Percentiles rank a stretch among this genome's conserved stretches.
Evolutionary conservation across 2,113 vertebrate species (phyloP).

Genomic region (Gorsachius goisagi): DNA sequence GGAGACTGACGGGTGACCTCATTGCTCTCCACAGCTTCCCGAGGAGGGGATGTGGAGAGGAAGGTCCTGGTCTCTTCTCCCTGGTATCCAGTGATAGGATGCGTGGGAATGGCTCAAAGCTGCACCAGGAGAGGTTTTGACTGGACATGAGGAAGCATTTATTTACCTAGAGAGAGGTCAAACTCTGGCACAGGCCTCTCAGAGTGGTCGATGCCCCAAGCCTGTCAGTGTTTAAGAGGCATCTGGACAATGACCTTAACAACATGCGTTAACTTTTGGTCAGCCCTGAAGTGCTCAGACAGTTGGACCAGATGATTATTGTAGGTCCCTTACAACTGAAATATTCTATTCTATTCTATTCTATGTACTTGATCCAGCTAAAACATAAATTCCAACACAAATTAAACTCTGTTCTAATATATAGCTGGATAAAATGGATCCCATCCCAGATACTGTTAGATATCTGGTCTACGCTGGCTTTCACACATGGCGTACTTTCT

Average conservation of each 20-base stretch:
- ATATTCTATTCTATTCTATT: background rate
- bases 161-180: background rate
- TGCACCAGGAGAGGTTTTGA: background rate
- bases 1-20: background rate
- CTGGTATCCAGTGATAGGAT: background rate
- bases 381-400: background rate
- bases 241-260: background rate
- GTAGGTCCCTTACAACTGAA: background rate
- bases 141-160: background rate
- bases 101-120: background rate
- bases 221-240: background rate
- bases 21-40: background rate
- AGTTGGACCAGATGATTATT: background rate
- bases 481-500: fast-evolving
- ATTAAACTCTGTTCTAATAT: background rate
- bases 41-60: background rate
- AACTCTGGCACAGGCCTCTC: background rate
- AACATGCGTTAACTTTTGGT: background rate
- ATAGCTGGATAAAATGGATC: background rate
- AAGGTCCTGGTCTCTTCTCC: background rate
- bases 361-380: background rate
- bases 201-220: background rate
- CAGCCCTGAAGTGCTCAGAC: background rate
- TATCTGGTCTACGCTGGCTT: background rate
- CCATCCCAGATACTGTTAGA: background rate